Evolutionary conservation across 2,888 invertebrate species (phyloP), one percentile per base, ranked within the genome.

Genomic region (Horisme vitalbata): DNA sequence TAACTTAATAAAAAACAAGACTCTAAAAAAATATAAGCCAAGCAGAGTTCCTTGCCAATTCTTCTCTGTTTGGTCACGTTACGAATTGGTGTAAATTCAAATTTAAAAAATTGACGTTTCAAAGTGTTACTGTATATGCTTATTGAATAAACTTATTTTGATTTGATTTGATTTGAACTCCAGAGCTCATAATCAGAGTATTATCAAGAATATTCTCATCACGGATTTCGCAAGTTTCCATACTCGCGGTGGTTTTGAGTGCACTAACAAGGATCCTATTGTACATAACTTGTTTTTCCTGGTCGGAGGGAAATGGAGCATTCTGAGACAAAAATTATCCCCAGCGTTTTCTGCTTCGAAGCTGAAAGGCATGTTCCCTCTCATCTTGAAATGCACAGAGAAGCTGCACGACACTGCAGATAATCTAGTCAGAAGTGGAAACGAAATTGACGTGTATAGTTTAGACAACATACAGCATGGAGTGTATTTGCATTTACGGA

Each of bases 311-410:
- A 26, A 50, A 6, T 61, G 61, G 61, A 46, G 55, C 3, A 33
- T 59, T 4, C 27, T 61, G 23, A 46, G 58, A 13, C 55, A 59
- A 11, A 39, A 49, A 28, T 8, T 56, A 26, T 47, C 59, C 55
- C 65, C 71, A 1, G 64, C 71, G 1, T 75, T 75, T 33, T 63
- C 71, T 1, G 61, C 61, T 26, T 65, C 67, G 3, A 75, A 71
- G 47, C 48, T 71, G 3, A 66, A 61, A 26, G 66, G 62, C 2
- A 74, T 76, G 74, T 75, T 75, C 14, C 74, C 73, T 0, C 49
- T 76, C 15, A 62, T 75, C 3, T 54, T 57, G 20, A 48, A 34
- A 14, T 44, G 48, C 12, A 49, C 57, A 4, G 57, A 58, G 18
- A 53, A 50, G 8, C 35, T 58, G 2, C 50, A 47, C 11, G 11